phyloP scores from a whole-genome alignment of 2,113 vertebrate species.

The Maccullochella peelii region DNA sequence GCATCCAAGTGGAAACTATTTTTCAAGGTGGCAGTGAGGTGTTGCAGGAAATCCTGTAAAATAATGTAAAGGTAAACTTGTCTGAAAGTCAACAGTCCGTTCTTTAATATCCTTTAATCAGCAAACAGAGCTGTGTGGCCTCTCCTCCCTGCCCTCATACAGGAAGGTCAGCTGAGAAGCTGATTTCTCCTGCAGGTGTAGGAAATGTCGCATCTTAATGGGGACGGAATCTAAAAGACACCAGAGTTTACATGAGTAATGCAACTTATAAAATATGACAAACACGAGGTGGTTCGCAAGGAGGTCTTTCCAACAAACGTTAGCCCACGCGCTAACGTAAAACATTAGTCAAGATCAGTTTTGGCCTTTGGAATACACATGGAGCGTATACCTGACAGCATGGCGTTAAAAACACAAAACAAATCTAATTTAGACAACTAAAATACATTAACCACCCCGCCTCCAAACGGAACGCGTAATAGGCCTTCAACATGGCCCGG shows the following conservation, averaged over 20 bases:
- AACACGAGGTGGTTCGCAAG: no score
- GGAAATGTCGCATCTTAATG: not conserved
- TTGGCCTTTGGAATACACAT: not conserved
- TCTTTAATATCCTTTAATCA: not conserved
- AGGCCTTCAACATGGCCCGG: not conserved
- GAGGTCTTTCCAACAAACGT: not conserved
- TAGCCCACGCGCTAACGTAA: no score
- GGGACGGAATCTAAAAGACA: not conserved
- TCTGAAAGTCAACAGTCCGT: not conserved
- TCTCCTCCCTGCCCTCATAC: not conserved
- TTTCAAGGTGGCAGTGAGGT: not conserved
- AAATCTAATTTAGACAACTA: not conserved
- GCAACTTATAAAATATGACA: not conserved
- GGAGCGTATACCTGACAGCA: no score
- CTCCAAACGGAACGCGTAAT: not conserved
- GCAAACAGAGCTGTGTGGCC: not conserved
- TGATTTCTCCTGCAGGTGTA: not conserved
- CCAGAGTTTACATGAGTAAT: no score
- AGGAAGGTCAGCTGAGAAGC: not conserved
- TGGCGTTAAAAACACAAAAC: not conserved
- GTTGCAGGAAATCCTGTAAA: not conserved
- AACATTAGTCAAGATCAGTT: not conserved
- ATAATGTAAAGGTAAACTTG: not conserved
- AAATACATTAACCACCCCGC: not conserved
- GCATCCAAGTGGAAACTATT: not conserved